Conservation (phyloP, 1,140 invertebrate species). For the Brachionus manjavacas region DNA sequence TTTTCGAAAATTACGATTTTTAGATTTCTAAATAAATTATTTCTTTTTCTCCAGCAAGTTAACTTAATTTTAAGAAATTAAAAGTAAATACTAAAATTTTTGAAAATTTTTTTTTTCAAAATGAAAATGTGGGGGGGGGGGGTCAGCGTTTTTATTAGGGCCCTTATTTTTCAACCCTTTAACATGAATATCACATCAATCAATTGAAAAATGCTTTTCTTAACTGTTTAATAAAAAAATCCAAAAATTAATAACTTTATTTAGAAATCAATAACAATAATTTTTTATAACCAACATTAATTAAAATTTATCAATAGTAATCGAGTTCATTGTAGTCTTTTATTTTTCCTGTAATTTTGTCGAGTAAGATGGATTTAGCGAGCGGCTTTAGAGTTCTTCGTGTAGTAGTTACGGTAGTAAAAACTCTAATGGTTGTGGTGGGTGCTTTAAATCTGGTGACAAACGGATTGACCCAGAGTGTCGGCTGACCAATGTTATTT, state of each 20-base stretch:
- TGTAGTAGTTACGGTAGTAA: neutral
- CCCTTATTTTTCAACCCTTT: too few relatives aligned
- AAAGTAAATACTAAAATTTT: too few relatives aligned
- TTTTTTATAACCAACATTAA: neutral
- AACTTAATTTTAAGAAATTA: too few relatives aligned
- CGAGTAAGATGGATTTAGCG: neutral
- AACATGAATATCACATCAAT: too few relatives aligned
- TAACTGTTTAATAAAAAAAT: too few relatives aligned
- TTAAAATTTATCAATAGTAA: neutral
- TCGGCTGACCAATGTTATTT: neutral
- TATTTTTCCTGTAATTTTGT: neutral
- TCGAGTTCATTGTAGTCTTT: neutral
- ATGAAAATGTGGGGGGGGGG: too few relatives aligned
- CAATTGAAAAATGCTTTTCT: neutral
- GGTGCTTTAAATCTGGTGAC: constrained; percentile 25
- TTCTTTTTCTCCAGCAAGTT: too few relatives aligned
- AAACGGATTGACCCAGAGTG: constrained; percentile 38
- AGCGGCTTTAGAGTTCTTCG: neutral
- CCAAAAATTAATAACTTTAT: neutral
- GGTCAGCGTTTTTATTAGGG: too few relatives aligned
- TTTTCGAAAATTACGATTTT: too few relatives aligned
- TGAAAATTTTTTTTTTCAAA: too few relatives aligned
- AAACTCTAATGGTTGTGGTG: neutral
- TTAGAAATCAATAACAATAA: neutral
- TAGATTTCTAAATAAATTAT: too few relatives aligned